These are phyloP conservation scores for Pungitius pungitius DNA, from an alignment of 2,113 vertebrate genomes.

Conservation along the genomic window DNA sequence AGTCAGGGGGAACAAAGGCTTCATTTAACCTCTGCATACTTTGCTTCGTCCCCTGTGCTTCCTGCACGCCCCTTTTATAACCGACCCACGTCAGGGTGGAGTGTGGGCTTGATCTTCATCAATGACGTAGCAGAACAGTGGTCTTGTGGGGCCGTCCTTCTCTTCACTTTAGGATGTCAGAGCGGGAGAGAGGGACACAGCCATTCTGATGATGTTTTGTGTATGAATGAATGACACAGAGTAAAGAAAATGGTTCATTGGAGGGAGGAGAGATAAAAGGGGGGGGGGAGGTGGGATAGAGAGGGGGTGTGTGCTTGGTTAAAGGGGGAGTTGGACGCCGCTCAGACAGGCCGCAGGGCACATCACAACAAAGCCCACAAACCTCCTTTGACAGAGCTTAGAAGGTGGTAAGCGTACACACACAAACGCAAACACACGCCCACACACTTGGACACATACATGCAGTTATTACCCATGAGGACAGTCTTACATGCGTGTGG, in stretches of 20 bases:
- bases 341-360: constrained; percentile 73
- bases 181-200: constrained; percentile 5
- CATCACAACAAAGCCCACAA: constrained; percentile 68
- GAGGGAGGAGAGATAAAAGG: not conserved
- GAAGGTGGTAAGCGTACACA: constrained; percentile 51
- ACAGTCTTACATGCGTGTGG: constrained; percentile 44
- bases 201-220: constrained; percentile 11
- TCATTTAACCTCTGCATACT: constrained; percentile 47
- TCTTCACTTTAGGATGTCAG: not conserved
- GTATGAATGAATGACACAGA: constrained; percentile 32
- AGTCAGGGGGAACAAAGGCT: constrained; percentile 19
- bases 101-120: constrained; percentile 36
- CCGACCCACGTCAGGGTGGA: not conserved
- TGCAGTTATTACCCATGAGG: constrained; percentile 33
- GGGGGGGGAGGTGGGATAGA: not conserved
- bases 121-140: constrained; percentile 41
- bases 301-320: constrained; percentile 13
- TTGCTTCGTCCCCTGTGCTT: constrained; percentile 19
- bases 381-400: constrained; percentile 74
- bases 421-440: constrained; percentile 34
- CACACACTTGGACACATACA: constrained; percentile 25
- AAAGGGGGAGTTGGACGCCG: constrained; percentile 54
- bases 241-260: constrained; percentile 25
- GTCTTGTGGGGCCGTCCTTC: not conserved
- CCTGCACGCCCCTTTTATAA: not conserved